phyloP scores from a whole-genome alignment of 2,888 invertebrate genomes.

The Drosophila fungiperda region DNA sequence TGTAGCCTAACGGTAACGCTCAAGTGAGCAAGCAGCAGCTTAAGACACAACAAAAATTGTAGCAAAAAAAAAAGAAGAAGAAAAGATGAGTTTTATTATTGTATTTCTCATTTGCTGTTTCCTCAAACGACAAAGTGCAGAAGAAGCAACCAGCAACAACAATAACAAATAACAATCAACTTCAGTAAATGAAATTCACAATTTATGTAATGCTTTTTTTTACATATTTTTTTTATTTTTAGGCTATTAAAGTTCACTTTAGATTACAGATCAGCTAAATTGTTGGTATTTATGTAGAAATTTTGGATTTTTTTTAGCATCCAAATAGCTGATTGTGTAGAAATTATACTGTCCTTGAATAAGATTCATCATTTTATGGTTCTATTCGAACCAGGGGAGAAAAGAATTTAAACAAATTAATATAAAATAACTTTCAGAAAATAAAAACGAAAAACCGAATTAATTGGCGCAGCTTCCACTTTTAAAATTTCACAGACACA shows the following conservation, averaged over 20 bases:
- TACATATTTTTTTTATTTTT: conserved; percentile 7
- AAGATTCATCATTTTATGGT: not conserved
- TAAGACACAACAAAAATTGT: conserved; percentile 39
- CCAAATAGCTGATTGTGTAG: not conserved
- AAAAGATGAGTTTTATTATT: conserved; percentile 27
- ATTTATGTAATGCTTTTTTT: conserved; percentile 71
- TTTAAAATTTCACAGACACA: not conserved
- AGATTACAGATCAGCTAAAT: conserved; percentile 33
- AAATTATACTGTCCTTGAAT: not conserved
- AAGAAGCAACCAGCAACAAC: conserved; percentile 21
- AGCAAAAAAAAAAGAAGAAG: conserved; percentile 4
- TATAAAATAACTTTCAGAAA: not conserved
- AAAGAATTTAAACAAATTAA: not conserved
- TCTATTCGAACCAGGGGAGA: not conserved
- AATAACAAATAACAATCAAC: conserved; percentile 20
- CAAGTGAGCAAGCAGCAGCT: conserved; percentile 62
- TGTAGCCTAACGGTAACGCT: conserved; percentile 71
- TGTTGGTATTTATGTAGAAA: conserved; percentile 6
- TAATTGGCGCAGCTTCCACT: not conserved
- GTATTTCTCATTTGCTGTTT: conserved; percentile 21
- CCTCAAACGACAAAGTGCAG: conserved; percentile 47
- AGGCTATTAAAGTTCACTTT: conserved; percentile 24
- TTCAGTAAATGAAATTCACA: conserved; percentile 69
- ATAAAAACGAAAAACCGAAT: not conserved
- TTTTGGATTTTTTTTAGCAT: not conserved